phyloP scores from a whole-genome alignment of 1,140 invertebrate genomes.

The Drosophila aff. region DNA sequence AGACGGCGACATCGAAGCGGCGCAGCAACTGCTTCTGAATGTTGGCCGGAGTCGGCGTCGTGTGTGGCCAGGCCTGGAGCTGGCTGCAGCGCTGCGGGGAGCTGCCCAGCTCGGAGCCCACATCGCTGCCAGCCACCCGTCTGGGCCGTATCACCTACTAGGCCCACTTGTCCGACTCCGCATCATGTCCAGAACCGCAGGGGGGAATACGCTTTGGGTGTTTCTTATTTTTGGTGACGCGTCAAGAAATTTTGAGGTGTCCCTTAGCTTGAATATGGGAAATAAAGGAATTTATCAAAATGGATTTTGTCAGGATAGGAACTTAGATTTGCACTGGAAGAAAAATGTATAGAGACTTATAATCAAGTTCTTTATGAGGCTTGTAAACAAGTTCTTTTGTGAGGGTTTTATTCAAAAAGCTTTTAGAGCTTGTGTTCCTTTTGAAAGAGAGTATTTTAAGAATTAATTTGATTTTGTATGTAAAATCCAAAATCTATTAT shows the following conservation, averaged over 20 bases:
- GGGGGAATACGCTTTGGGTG: slow-evolving; percentile 13
- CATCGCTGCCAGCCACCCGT: slow-evolving; percentile 62
- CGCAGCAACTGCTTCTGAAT: slow-evolving; percentile 82
- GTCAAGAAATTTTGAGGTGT: neutral
- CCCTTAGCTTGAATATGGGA: slow-evolving; percentile 9
- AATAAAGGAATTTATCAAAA: slow-evolving; percentile 13
- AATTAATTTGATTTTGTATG: neutral
- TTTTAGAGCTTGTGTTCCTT: neutral
- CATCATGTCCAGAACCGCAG: neutral
- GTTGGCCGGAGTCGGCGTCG: slow-evolving; percentile 75
- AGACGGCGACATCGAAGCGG: slow-evolving; percentile 53
- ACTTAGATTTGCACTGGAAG: slow-evolving; percentile 24
- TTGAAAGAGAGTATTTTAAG: neutral
- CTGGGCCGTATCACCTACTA: slow-evolving; percentile 71
- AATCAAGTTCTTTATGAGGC: neutral
- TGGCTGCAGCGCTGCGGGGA: slow-evolving; percentile 77
- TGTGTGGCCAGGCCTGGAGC: slow-evolving; percentile 67
- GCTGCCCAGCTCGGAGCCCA: slow-evolving; percentile 71
- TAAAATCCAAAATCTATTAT: neutral
- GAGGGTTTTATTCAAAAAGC: neutral
- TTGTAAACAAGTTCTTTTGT: neutral
- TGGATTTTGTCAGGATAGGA: slow-evolving; percentile 5
- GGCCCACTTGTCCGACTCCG: slow-evolving; percentile 54
- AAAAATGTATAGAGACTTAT: neutral
- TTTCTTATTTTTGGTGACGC: neutral